Evolutionary conservation across 2,113 vertebrate genomes (phyloP), one percentile per base, ranked within the genome.

Genomic region (Daubentonia madagascariensis): DNA sequence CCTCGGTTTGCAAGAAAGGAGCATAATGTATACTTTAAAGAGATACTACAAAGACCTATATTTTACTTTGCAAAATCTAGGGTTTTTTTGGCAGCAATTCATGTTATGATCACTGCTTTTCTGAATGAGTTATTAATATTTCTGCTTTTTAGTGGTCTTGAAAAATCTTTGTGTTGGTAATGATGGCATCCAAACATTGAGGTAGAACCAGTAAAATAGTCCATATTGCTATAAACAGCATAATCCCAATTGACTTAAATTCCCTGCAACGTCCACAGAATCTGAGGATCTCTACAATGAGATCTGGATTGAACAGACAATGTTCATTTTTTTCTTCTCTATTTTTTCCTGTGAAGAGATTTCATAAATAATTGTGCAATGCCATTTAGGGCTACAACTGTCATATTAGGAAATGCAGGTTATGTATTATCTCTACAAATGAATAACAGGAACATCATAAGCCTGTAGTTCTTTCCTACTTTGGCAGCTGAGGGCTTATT

Each of bases 71-170:
- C 78, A 93, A 89, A 96, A 78, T 67, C 4, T 9, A 45, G 57
- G 88, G 59, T 22, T 57, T 57, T 57, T 57, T 57, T 22, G 20
- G 43, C 43, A 79, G 73, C 50, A 88, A 68, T 89, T 91, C 91
- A 30, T 79, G 61, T 85, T 92, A 86, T 67, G 72, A 59, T 78
- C 6, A 0, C 72, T 93, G 35, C 89, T 85, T 92, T 94, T 92
- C 85, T 93, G 67, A 96, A 87, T 61, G 59, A 92, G 80, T 92
- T 76, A 59, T 93, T 92, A 91, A 91, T 97, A 86, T 65, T 81
- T 89, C 85, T 85, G 43, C 37, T 76, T 61, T 93, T 70, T 50
- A 79, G 52, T 75, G 12, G 18, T 52, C 76, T 54, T 96, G 94
- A 91, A 48, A 73, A 80, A 80, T 57, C 22, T 83, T 59, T 70